phyloP scores from a whole-genome alignment of 2,113 vertebrate species.

The Zingel zingel region DNA sequence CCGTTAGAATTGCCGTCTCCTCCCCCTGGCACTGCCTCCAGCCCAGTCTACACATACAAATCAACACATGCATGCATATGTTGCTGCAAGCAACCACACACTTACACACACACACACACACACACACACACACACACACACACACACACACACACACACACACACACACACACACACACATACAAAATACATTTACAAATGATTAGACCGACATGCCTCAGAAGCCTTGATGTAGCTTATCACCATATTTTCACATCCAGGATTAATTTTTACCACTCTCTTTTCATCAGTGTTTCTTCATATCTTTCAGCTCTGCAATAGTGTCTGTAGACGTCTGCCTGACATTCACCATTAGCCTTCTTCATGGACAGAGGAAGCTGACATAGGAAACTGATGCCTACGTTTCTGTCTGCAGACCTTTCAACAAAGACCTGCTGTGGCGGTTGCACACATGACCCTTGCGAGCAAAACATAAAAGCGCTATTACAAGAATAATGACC shows the following conservation, averaged over 20 bases:
- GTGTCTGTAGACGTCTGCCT: conserved; percentile 7
- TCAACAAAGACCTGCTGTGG: conserved; percentile 63
- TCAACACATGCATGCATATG: conserved; percentile 57
- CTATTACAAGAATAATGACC: conserved; percentile 82
- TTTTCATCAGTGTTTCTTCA: conserved; percentile 1
- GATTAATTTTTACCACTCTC: background rate
- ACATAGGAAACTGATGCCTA: conserved; percentile 49
- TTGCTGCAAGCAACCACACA: conserved; percentile 39
- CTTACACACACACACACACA: conserved; percentile 3
- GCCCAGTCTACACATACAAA: conserved; percentile 54
- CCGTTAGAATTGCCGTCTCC: conserved; percentile 74
- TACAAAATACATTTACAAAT: background rate
- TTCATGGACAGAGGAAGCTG: conserved; percentile 51
- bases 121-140: conserved; percentile 3
- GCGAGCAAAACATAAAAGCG: conserved; percentile 72
- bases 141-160: conserved; percentile 10
- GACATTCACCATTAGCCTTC: conserved; percentile 28
- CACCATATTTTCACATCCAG: background rate
- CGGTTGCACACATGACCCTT: conserved; percentile 67
- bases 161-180: conserved; percentile 4
- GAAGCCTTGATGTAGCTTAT: conserved; percentile 6
- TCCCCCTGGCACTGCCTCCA: conserved; percentile 69
- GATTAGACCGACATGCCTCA: background rate
- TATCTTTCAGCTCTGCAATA: conserved; percentile 17
- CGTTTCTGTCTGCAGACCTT: conserved; percentile 65